Base-by-base conservation (phyloP, 2,888 invertebrate genomes). In the Melanophora roralis region DNA sequence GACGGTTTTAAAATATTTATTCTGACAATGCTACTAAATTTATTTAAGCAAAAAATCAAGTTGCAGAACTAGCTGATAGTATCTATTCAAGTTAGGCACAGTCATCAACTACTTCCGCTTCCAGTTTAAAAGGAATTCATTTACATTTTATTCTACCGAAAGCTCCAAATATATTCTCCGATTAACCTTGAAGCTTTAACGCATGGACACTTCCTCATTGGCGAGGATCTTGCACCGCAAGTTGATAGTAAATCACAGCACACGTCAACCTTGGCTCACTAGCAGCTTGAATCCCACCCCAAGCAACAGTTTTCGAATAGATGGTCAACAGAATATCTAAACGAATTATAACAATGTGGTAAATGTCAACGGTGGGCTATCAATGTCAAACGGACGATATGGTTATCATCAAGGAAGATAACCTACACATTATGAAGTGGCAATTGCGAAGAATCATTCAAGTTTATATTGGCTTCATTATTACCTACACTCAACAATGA, bases 11-110 rank as follows among this genome's bases (percentile, higher is more conserved):
- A 1, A 60, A 32, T n/a, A 60, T 45, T 6, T 45, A 27, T 11
- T 45, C 32, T 12, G 60, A 60, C 11, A 45, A 60, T n/a, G 60
- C 60, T 1, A 45, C 47, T 2, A 62, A 62, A n/a, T 53, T 62
- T 64, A 21, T 64, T 12, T 47, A 45, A 40, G 40, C 1, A 40
- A 40, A 40, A n/a, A 40, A 40, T 40, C 40, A 40, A 14, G n/a
- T 40, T n/a, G 11, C 40, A 40, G 40, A 40, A 11, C 40, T 40
- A 40, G 6, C 40, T 40, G 40, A 40, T 40, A 40, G 40, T 14
- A 40, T 40, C 14, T 40, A 40, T 40, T 40, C 40, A 4, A n/a
- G 40, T 40, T n/a, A 40, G 12, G 40, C 40, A 11, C 40, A 40
- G 11, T 11, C 11, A 11, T 40, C 40, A 40, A 40, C 14, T 40